Conservation (phyloP, 2,888 invertebrate genomes). For the Ophraella communa region DNA sequence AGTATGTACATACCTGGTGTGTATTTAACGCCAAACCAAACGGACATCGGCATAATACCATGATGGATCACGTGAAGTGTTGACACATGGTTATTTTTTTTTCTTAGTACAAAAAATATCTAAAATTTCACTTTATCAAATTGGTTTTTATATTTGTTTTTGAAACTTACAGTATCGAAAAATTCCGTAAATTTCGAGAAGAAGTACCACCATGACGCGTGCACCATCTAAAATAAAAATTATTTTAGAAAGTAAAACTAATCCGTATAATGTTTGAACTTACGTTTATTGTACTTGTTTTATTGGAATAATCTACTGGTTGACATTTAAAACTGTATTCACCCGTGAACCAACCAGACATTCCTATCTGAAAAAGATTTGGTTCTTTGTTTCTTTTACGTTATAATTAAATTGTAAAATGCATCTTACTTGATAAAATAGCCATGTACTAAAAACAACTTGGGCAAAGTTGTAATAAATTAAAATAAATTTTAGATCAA, state of each 20-base stretch:
- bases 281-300: constrained; percentile 91
- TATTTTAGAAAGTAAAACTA: too few relatives aligned
- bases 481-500: constrained; percentile 70
- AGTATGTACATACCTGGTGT: constrained; percentile 75
- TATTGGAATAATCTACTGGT: constrained; percentile 94
- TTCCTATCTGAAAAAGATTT: constrained; percentile 74
- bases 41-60: constrained; percentile 96
- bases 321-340: constrained; percentile 96
- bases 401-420: too few relatives aligned
- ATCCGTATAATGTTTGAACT: too few relatives aligned
- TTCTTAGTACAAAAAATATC: constrained; percentile 94
- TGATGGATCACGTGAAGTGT: constrained; percentile 96
- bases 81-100: constrained; percentile 92
- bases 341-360: constrained; percentile 93
- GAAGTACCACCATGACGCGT: constrained; percentile 95
- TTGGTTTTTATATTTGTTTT: background rate
- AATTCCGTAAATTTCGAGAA: constrained; percentile 96
- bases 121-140: constrained; percentile 58
- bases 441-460: constrained; percentile 89
- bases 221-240: constrained; percentile 83
- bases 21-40: constrained; percentile 97
- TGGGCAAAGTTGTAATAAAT: constrained; percentile 76
- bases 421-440: constrained; percentile 89
- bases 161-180: constrained; percentile 85
- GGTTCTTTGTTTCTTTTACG: too few relatives aligned